Evolutionary conservation across 1,140 invertebrate genomes (phyloP), one percentile per base, ranked within the genome.

Genomic region (Lepidurus arcticus): DNA sequence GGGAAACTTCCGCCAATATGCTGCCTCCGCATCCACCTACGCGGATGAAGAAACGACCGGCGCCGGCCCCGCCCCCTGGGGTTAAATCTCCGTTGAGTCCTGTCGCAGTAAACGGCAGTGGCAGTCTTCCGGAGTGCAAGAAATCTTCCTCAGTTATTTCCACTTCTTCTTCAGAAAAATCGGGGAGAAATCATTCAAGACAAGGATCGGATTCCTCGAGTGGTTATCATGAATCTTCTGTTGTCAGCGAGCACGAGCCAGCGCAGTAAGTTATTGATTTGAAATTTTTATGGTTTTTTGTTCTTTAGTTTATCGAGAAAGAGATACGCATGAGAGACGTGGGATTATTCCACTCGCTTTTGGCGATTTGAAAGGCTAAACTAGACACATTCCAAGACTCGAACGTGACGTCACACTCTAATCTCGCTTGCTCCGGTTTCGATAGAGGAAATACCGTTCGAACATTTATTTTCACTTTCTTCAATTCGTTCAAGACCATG

Each of bases 201-300:
- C 92, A 92, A 81, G 92, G 90, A 83, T 92, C 90, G 81, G 91
- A 92, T 83, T 92, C 91, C 80, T 65, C 53, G 6, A 91, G 90
- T 77, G 92, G 91, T 1, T 92, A 92, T 82, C 91, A 92, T 83
- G 91, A 92, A 82, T 88, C 91, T 9, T 91, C 91, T 5, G 86
- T 91, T 9, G 85, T 91, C 75, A 91, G 90, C 80, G 89, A 91
- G 53, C 53, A 21, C 21, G 53, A 65, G 53, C 53, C 81, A 88
- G 82, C 77, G 83, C 85, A 34, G 82, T 81, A 53, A 81, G 78
- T 42, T 44, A 76, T 75, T 75, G 21, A 44, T 34, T 34, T 34
- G 53, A 21, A 21, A 7, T 16, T 9, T 16, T 65, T 65, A 5
- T 47, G 8, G 26, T 42, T 11, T 42, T 73, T 74, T 4, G 21